Evolutionary conservation across 1,140 invertebrate genomes (phyloP).

Genomic region (Aphidius gifuensis): DNA sequence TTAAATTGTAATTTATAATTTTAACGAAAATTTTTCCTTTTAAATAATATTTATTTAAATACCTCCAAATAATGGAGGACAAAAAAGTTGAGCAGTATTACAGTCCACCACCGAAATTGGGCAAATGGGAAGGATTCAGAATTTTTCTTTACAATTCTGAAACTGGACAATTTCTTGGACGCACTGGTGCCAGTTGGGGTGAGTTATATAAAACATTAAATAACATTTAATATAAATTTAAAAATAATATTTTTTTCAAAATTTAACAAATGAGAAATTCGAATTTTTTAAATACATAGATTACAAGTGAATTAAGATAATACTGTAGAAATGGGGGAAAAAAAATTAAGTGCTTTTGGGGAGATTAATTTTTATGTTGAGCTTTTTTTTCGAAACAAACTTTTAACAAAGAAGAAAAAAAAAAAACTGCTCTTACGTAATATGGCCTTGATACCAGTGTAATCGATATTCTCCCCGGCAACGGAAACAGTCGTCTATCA

Average conservation of each 20-base stretch:
- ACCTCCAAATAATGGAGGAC: conserved; percentile 61
- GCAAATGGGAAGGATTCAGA: conserved; percentile 81
- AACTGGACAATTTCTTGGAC: conserved; percentile 81
- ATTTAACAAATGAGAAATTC: not conserved
- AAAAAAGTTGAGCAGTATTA: conserved; percentile 78
- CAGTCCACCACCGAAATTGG: conserved; percentile 72
- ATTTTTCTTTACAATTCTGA: conserved; percentile 85
- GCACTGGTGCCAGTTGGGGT: conserved; percentile 89
- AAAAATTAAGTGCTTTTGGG: no score
- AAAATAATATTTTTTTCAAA: no score
- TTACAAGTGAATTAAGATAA: no score
- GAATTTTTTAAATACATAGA: no score
- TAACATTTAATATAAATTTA: conserved; percentile 1
- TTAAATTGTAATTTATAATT: no score
- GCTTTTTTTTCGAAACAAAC: no score
- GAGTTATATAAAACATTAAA: conserved; percentile 53
- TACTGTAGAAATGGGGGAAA: no score
- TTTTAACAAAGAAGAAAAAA: not conserved
- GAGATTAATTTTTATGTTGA: no score
- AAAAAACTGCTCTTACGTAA: not conserved
- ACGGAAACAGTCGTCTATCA: not conserved
- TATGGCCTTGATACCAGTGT: conserved; percentile 19
- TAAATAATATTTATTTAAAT: not conserved
- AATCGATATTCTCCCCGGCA: conserved; percentile 25
- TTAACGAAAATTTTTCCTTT: no score